These are phyloP conservation scores for Panagrolaimus sp. DNA, from an alignment of 1,140 invertebrate genomes.

Conservation along the genomic window DNA sequence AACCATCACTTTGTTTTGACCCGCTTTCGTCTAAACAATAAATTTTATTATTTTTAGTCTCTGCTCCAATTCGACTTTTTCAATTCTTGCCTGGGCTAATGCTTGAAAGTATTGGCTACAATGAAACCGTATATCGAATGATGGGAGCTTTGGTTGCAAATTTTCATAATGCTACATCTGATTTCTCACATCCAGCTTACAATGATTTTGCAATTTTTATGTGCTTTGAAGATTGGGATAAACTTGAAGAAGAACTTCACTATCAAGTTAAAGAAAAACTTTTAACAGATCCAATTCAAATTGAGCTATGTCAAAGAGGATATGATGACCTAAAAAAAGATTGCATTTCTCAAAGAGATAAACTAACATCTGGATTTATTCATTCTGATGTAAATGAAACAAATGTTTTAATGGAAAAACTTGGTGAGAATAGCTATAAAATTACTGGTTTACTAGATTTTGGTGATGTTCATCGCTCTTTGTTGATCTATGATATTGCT, in stretches of 20 bases:
- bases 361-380: neutral
- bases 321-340: neutral
- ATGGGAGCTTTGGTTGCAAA: neutral
- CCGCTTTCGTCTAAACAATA: too few species aligned
- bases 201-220: neutral
- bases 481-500: neutral
- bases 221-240: neutral
- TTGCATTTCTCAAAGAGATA: neutral
- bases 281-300: neutral
- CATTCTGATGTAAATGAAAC: conserved; percentile 13
- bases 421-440: neutral
- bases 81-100: neutral
- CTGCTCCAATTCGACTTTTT: neutral
- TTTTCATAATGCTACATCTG: neutral
- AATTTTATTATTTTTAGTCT: conserved; percentile 4
- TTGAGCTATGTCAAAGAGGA: neutral
- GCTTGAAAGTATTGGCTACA: neutral
- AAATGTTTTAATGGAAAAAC: neutral
- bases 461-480: neutral
- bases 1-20: too few species aligned
- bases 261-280: neutral
- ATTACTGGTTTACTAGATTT: conserved; percentile 1
- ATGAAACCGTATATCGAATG: neutral
- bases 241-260: neutral
- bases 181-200: neutral